Conservation (phyloP, 1,140 invertebrate species). For the Heterodera carotae region DNA sequence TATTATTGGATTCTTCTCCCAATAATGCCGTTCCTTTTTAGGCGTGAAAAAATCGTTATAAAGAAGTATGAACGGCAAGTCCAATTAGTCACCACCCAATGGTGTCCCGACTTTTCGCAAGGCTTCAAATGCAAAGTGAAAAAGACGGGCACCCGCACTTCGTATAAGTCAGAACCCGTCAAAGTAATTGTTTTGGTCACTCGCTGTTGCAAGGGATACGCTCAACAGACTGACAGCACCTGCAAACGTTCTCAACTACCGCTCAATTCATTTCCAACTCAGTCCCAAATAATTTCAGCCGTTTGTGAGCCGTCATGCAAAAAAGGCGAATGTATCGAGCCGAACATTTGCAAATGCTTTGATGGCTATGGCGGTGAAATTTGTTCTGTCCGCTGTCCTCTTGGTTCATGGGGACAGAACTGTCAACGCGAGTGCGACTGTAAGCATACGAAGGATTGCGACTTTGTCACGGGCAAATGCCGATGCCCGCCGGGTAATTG, state of each 20-base stretch:
- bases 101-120: conserved; percentile 52
- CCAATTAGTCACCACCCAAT: conserved; percentile 42
- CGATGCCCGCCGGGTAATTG: conserved; percentile 73
- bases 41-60: conserved; percentile 44
- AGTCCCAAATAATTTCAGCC: conserved; percentile 67
- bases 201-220: conserved; percentile 82
- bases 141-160: conserved; percentile 60
- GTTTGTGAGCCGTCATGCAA: conserved; percentile 79
- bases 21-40: too few relatives aligned
- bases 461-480: conserved; percentile 79
- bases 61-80: conserved; percentile 52
- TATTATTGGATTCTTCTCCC: too few relatives aligned
- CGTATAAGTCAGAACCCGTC: conserved; percentile 69
- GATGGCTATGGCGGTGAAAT: conserved; percentile 82
- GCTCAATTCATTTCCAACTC: conserved; percentile 14
- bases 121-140: conserved; percentile 54
- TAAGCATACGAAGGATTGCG: conserved; percentile 70
- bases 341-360: conserved; percentile 82
- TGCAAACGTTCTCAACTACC: conserved; percentile 47
- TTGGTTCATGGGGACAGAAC: conserved; percentile 45
- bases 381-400: conserved; percentile 69
- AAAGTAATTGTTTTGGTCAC: conserved; percentile 77
- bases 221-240: conserved; percentile 68
- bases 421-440: conserved; percentile 52
- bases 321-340: conserved; percentile 80